Evolutionary conservation across 2,888 invertebrate genomes (phyloP), one percentile per base, ranked within the genome.

Genomic region (Drymonia ruficornis): DNA sequence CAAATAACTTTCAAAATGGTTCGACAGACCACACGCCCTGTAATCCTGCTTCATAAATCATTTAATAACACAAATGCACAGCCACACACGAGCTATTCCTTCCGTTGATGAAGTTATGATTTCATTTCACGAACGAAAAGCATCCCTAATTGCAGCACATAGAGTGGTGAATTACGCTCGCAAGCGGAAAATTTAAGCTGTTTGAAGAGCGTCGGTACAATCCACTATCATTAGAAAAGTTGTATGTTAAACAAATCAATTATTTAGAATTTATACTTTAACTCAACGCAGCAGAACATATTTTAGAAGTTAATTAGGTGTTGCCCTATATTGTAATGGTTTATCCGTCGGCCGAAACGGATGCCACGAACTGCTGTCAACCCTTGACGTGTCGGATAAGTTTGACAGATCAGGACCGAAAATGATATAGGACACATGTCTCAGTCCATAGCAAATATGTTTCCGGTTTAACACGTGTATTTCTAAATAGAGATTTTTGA

Each of bases 21-120:
- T 71, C 69, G 67, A 68, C 79, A 70, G 65, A 62, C 63, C 65
- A 63, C 73, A 62, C 68, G 76, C 74, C 68, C 74, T 55, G 85
- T 88, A 88, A 91, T 91, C 89, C 90, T 84, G 82, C 80, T 83
- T 85, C 89, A 92, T 92, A 91, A 92, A 92, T 91, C 92, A 91
- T 91, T 91, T 91, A 91, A 91, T 92, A 91, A 91, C 91, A 89
- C 88, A 88, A 91, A 90, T 86, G 89, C 86, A 87, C 83, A 89
- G 88, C 89, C 90, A 88, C 91, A 90, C 90, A 87, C 88, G 86
- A 89, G 89, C 89, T 84, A 78, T 86, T 89, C 87, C 91, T 91
- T 91, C 91, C 92, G 89, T 83, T 81, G 73, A 78, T 70, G 58
- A 76, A 83, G 76, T 82, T 83, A 81, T 72, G 75, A 77, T 74